phyloP scores from a whole-genome alignment of 2,888 invertebrate genomes.

The Nebria salina region DNA sequence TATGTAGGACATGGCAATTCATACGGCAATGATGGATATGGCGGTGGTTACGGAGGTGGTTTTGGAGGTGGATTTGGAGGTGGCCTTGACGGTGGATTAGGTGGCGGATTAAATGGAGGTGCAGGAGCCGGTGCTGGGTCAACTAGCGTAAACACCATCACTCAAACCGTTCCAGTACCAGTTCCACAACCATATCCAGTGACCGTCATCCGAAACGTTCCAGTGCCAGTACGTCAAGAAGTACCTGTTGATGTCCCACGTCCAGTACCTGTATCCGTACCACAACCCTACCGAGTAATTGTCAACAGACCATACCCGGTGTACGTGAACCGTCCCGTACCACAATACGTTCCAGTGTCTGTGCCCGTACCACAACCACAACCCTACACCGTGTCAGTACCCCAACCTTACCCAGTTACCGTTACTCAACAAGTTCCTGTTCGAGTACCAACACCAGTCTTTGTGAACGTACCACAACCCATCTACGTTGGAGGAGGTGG shows the following conservation, averaged over 20 bases:
- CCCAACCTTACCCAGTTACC: slow-evolving; percentile 10
- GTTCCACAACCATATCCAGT: too few relatives aligned
- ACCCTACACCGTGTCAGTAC: slow-evolving; percentile 13
- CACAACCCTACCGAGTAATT: too few relatives aligned
- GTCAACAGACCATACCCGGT: too few relatives aligned
- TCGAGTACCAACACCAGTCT: slow-evolving; percentile 11
- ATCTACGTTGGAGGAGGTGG: slow-evolving; percentile 9
- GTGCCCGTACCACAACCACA: slow-evolving; percentile 2
- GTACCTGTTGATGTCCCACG: too few relatives aligned
- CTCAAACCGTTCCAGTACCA: too few relatives aligned
- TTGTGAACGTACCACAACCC: slow-evolving; percentile 16
- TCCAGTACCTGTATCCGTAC: too few relatives aligned
- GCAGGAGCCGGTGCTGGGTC: background rate
- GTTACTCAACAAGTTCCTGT: slow-evolving; percentile 11
- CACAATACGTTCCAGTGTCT: too few relatives aligned
- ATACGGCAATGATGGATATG: slow-evolving; percentile 18
- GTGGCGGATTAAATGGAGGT: background rate
- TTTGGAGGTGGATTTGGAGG: slow-evolving; percentile 21
- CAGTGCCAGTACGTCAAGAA: too few relatives aligned
- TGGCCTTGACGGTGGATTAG: background rate
- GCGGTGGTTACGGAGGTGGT: slow-evolving; percentile 34
- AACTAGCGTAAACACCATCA: too few relatives aligned
- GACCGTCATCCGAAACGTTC: too few relatives aligned
- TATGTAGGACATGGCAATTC: slow-evolving; percentile 10
- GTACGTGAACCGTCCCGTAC: too few relatives aligned